Evolutionary conservation across 2,113 vertebrate genomes (phyloP).

Genomic region (Lampris incognitus): DNA sequence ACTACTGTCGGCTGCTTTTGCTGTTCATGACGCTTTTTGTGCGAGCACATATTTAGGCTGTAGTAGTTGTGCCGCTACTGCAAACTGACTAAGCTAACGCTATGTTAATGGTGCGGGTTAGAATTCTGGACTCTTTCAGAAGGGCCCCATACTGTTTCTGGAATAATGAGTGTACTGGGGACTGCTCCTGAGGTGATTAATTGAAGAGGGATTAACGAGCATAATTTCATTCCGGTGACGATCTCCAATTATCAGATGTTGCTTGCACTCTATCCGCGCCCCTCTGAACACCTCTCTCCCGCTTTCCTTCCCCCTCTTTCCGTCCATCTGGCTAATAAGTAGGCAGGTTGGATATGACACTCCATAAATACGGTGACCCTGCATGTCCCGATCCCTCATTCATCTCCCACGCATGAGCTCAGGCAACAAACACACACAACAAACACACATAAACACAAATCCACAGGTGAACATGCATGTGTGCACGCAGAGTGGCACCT

Average conservation of each 20-base stretch:
- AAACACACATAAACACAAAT: not conserved
- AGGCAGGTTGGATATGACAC: constrained; percentile 41
- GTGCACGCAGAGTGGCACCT: not conserved
- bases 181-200: constrained; percentile 79
- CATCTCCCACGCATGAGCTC: constrained; percentile 32
- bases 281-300: constrained; percentile 16
- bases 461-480: too few relatives aligned
- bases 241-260: constrained; percentile 81
- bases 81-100: not conserved
- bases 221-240: constrained; percentile 82
- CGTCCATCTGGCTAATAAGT: constrained; percentile 50
- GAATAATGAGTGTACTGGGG: constrained; percentile 75
- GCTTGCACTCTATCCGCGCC: constrained; percentile 43
- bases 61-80: not conserved
- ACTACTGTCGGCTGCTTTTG: too few relatives aligned
- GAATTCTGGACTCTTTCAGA: constrained; percentile 39
- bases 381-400: constrained; percentile 50
- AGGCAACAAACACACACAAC: not conserved
- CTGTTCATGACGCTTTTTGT: too few relatives aligned
- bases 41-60: too few relatives aligned
- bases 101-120: not conserved
- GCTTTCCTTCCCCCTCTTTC: constrained; percentile 37
- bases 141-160: constrained; percentile 55
- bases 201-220: constrained; percentile 81
- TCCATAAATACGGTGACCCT: constrained; percentile 66